These are phyloP conservation scores for Tenrec ecaudatus DNA, from an alignment of 2,113 vertebrate species.

Conservation along the genomic window DNA sequence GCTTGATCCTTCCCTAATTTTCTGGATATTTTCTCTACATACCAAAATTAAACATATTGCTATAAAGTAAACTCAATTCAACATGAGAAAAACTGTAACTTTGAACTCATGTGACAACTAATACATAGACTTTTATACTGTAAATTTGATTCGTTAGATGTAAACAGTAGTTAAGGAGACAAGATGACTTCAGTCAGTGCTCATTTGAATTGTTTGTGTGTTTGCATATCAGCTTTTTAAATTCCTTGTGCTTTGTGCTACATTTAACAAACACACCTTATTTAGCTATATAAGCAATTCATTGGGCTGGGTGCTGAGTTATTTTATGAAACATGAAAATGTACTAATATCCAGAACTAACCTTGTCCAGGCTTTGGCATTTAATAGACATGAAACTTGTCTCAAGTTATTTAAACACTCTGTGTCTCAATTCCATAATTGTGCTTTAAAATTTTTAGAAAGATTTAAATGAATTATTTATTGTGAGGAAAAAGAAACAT, in stretches of 20 bases:
- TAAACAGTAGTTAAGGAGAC: conserved; percentile 53
- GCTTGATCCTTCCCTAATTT: not conserved
- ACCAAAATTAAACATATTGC: not conserved
- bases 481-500: not conserved
- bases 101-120: not conserved
- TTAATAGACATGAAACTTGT: not conserved
- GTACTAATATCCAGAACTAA: not conserved
- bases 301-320: not conserved
- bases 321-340: not conserved
- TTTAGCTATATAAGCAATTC: not conserved
- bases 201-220: conserved; percentile 2
- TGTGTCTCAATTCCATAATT: not conserved
- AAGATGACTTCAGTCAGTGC: not conserved
- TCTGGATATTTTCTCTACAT: not conserved
- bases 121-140: conserved; percentile 33
- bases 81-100: not conserved
- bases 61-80: not conserved
- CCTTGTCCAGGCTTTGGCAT: not conserved
- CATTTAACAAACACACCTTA: not conserved
- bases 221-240: not conserved
- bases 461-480: not conserved
- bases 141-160: not conserved
- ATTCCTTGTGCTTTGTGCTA: not conserved
- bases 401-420: not conserved
- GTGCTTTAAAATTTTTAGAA: too few relatives aligned